These are phyloP conservation scores for Uromys caudimaculatus DNA, from an alignment of 2,797 vertebrate species.

Conservation along the genomic window DNA sequence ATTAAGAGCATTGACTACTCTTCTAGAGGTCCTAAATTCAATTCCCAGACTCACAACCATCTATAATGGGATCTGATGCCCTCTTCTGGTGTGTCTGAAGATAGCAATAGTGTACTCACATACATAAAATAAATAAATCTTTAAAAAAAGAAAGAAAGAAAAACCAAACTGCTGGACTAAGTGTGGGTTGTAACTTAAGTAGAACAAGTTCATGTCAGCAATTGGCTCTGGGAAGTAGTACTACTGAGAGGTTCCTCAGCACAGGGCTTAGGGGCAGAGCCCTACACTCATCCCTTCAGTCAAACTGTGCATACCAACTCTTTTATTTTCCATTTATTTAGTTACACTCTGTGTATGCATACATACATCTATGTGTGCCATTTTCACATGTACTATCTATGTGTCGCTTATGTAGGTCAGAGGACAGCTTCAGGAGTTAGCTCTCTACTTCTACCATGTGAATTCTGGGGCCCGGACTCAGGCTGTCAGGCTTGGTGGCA, in stretches of 20 bases:
- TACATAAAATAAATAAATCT: too few relatives aligned
- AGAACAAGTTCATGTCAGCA: not conserved
- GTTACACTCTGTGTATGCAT: not conserved
- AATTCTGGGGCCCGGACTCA: not conserved
- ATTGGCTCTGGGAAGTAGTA: not conserved
- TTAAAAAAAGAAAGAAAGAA: too few relatives aligned
- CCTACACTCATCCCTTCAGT: not conserved
- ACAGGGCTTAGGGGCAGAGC: not conserved
- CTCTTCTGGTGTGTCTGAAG: too few relatives aligned
- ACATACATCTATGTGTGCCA: not conserved
- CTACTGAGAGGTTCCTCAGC: not conserved
- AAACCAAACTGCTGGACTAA: slow-evolving; percentile 70
- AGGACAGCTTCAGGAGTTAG: not conserved
- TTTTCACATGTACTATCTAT: not conserved
- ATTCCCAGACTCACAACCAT: too few relatives aligned
- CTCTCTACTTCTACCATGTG: not conserved
- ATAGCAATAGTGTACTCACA: too few relatives aligned
- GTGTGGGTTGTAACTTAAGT: slow-evolving; percentile 61
- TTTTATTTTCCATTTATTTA: not conserved
- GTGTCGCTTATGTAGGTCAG: not conserved
- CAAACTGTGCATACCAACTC: not conserved
- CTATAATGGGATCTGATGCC: too few relatives aligned
- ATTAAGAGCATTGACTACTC: too few relatives aligned
- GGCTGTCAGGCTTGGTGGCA: not conserved
- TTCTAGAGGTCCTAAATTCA: too few relatives aligned